Evolutionary conservation across 1,140 invertebrate species (phyloP).

Genomic region (Lasaia peninsularis): DNA sequence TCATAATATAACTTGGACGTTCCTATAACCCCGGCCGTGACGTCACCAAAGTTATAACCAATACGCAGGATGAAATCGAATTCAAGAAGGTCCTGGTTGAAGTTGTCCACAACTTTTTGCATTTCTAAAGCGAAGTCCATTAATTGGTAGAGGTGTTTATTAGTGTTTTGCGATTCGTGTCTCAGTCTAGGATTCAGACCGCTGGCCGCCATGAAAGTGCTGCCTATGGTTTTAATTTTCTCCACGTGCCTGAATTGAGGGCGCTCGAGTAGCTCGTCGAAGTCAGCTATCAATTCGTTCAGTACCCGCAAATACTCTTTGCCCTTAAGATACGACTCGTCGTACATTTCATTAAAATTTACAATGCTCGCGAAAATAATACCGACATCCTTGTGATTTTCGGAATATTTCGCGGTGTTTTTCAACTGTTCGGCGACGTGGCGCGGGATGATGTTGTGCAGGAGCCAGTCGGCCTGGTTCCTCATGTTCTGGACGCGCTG

Average conservation of each 20-base stretch:
- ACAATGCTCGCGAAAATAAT: slow-evolving; percentile 97
- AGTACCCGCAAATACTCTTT: slow-evolving; percentile 95
- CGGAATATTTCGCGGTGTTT: slow-evolving; percentile 95
- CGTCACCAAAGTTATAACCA: slow-evolving; percentile 91
- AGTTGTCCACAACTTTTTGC: slow-evolving; percentile 90
- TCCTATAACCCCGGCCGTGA: slow-evolving; percentile 97
- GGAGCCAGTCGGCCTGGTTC: slow-evolving; percentile 96
- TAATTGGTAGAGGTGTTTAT: slow-evolving; percentile 90
- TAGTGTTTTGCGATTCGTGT: slow-evolving; percentile 78
- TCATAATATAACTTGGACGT: slow-evolving; percentile 97
- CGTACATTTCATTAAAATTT: slow-evolving; percentile 97
- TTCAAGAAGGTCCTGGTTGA: slow-evolving; percentile 91
- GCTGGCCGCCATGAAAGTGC: slow-evolving; percentile 98
- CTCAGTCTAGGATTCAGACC: slow-evolving; percentile 90
- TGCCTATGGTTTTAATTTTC: slow-evolving; percentile 98
- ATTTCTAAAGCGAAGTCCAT: slow-evolving; percentile 94
- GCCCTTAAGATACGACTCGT: slow-evolving; percentile 95
- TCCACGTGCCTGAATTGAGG: slow-evolving; percentile 93
- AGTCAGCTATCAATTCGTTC: slow-evolving; percentile 96
- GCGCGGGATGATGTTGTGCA: slow-evolving; percentile 97
- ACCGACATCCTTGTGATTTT: slow-evolving; percentile 94
- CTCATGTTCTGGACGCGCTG: slow-evolving; percentile 91
- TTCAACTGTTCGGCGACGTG: slow-evolving; percentile 96
- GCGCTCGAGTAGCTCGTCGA: slow-evolving; percentile 93
- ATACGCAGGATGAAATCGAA: slow-evolving; percentile 95